Conservation (phyloP, 1,140 invertebrate species). For the Penaeus chinensis region DNA sequence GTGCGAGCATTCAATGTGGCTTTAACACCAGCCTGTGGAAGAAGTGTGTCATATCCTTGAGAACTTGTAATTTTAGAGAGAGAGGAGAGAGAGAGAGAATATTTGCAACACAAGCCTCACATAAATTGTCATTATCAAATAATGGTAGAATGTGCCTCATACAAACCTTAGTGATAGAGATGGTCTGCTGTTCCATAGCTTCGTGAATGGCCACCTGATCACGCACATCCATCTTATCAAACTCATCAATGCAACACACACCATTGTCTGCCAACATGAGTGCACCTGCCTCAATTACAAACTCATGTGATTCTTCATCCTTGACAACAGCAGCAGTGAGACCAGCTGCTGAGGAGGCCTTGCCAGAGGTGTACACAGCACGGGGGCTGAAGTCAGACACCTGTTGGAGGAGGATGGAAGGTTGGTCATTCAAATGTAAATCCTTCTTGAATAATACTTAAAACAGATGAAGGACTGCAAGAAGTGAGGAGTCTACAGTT, state of each 20-base stretch:
- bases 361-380: slow-evolving; percentile 98
- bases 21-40: slow-evolving; percentile 87
- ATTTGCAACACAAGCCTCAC: background rate
- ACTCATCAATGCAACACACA: slow-evolving; percentile 99
- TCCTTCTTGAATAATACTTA: slow-evolving; percentile 5
- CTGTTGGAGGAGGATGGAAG: slow-evolving; percentile 66
- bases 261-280: slow-evolving; percentile 99
- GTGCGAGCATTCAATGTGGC: slow-evolving; percentile 97
- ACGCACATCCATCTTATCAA: slow-evolving; percentile 98
- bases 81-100: too few relatives aligned
- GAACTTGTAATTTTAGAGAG: background rate
- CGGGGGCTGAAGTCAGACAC: slow-evolving; percentile 95
- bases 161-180: slow-evolving; percentile 91
- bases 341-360: slow-evolving; percentile 97
- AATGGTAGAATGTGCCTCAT: background rate
- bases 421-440: slow-evolving; percentile 34
- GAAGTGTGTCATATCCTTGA: background rate
- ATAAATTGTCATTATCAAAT: background rate
- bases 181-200: slow-evolving; percentile 99
- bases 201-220: slow-evolving; percentile 99
- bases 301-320: slow-evolving; percentile 98
- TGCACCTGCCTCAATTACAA: slow-evolving; percentile 99
- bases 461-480: too few relatives aligned
- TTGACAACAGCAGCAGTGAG: slow-evolving; percentile 96
- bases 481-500: too few relatives aligned